These are phyloP conservation scores for Seison nebaliae DNA, from an alignment of 1,140 invertebrate species.

Conservation along the genomic window DNA sequence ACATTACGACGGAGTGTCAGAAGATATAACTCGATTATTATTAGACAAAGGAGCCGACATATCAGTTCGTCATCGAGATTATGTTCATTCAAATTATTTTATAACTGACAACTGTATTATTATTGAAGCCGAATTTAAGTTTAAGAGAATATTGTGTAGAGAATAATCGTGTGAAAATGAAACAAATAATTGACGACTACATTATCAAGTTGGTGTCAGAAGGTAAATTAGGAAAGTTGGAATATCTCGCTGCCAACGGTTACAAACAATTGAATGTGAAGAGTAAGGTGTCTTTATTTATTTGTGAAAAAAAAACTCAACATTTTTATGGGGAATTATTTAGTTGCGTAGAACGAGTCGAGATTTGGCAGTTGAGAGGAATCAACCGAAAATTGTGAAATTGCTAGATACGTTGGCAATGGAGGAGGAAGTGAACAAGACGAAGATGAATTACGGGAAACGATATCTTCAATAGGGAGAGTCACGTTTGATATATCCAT, in stretches of 20 bases:
- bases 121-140: constrained; percentile 3
- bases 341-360: constrained; percentile 4
- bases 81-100: not conserved
- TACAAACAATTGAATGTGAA: constrained; percentile 8
- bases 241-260: constrained; percentile 6
- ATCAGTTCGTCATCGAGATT: constrained; percentile 3
- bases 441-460: constrained; percentile 13
- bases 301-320: too few species aligned
- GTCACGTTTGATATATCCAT: not conserved
- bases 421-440: not conserved
- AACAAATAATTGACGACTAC: constrained; percentile 7
- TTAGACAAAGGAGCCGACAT: constrained; percentile 8
- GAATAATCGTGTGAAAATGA: constrained; percentile 11
- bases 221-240: constrained; percentile 5
- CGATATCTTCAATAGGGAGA: not conserved
- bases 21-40: constrained; percentile 6
- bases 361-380: constrained; percentile 9
- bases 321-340: too few species aligned
- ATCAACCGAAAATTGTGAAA: constrained; percentile 9
- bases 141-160: constrained; percentile 12
- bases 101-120: not conserved
- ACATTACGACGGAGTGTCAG: constrained; percentile 5
- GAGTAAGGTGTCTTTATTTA: too few species aligned
- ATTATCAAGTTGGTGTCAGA: constrained; percentile 3
- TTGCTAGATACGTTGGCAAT: constrained; percentile 10